A percentile compares a stretch with the other conserved stretches of the same genome.
Conservation (phyloP, 2,888 invertebrate genomes). For the Andrena flavipes region DNA sequence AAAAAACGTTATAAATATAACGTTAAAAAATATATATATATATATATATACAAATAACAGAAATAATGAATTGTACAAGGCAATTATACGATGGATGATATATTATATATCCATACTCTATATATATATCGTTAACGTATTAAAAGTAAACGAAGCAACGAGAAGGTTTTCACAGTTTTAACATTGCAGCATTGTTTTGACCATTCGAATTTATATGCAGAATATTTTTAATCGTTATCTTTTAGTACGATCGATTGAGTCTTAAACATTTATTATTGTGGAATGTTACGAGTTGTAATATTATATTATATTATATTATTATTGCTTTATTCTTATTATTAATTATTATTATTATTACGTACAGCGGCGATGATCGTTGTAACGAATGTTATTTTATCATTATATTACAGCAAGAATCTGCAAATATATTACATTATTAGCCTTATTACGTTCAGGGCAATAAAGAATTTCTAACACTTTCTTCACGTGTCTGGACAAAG, state of each 20-base stretch:
- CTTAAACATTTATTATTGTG: conserved; percentile 68
- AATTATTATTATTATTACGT: conserved; percentile 45
- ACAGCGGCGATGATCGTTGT: conserved; percentile 34
- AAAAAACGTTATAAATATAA: conserved; percentile 15
- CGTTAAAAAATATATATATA: conserved; percentile 34
- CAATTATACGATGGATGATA: conserved; percentile 57
- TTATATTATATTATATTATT: conserved; percentile 70
- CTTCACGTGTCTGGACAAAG: conserved; percentile 1
- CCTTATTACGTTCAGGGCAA: conserved; percentile 47
- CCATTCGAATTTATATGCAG: conserved; percentile 52
- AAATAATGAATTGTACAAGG: conserved; percentile 36
- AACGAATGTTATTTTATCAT: conserved; percentile 57
- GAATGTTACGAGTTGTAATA: conserved; percentile 75
- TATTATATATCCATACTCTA: conserved; percentile 34
- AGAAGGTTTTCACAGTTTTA: conserved; percentile 64
- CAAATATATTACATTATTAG: conserved; percentile 47
- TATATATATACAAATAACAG: conserved; percentile 42
- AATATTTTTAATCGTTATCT: conserved; percentile 56
- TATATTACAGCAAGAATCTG: conserved; percentile 41
- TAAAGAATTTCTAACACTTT: conserved; percentile 65
- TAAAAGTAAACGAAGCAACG: conserved; percentile 27
- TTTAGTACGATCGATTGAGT: conserved; percentile 45
- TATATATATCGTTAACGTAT: conserved; percentile 49
- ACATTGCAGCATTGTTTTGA: conserved; percentile 53
- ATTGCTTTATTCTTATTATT: conserved; percentile 67